Conservation (phyloP, 2,113 vertebrate genomes). For the Neogobius melanostomus region DNA sequence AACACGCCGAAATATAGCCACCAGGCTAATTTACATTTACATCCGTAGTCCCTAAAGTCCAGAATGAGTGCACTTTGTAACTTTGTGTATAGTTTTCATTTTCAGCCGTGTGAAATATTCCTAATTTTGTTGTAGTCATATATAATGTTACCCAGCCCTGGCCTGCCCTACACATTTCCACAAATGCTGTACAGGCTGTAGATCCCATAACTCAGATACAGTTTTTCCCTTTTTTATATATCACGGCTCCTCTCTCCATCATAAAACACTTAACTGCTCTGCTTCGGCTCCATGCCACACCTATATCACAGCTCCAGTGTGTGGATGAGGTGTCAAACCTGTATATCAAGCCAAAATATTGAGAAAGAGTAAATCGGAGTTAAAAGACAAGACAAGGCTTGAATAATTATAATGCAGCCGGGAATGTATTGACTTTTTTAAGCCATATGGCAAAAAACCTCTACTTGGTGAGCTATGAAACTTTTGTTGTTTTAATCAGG, state of each 20-base stretch:
- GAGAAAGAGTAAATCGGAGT: constrained; percentile 6
- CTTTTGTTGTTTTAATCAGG: no score
- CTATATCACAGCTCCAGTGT: constrained; percentile 55
- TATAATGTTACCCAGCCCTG: constrained; percentile 24
- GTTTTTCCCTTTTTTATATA: constrained; percentile 50
- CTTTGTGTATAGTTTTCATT: constrained; percentile 6
- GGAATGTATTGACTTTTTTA: no score
- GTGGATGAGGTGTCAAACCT: constrained; percentile 33
- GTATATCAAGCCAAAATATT: constrained; percentile 41
- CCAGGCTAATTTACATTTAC: not conserved
- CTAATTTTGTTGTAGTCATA: constrained; percentile 31
- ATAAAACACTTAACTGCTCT: constrained; percentile 67
- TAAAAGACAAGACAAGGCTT: constrained; percentile 11
- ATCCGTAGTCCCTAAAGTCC: not conserved
- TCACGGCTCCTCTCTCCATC: constrained; percentile 58
- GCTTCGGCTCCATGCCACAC: constrained; percentile 49
- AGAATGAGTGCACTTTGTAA: not conserved
- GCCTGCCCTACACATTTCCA: constrained; percentile 45
- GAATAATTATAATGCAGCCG: not conserved
- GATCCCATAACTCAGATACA: constrained; percentile 59
- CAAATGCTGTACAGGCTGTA: constrained; percentile 41
- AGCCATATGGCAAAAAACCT: no score
- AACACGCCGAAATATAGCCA: not conserved
- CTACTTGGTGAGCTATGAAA: no score
- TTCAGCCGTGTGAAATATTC: not conserved